Evolutionary conservation across 2,888 invertebrate genomes (phyloP), one percentile per base, ranked within the genome.

Genomic region (Dynastes maya): DNA sequence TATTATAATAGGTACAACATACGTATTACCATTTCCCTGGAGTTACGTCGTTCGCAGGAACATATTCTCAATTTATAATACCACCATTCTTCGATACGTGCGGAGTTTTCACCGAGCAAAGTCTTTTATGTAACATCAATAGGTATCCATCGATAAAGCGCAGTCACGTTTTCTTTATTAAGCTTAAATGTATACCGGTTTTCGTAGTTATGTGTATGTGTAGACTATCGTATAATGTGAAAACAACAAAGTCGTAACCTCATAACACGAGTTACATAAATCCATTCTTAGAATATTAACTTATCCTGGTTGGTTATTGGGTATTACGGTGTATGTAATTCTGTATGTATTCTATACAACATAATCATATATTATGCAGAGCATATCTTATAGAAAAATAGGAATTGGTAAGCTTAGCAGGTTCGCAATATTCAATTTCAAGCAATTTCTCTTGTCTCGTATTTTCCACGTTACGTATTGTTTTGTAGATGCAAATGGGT

Each of bases 101-200:
- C 22, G 22, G 55, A 22, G 63, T 63, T 63, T 63, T 63, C 63
- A 63, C 63, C 32, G 29, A 63, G 16, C 53, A 16, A 22, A 63
- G 13, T 13, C 29, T 29, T 68, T 68, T 68, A 68, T 51, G 68
- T 68, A 68, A 68, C 27, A 27, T 51, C 68, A 68, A 68, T 68
- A 49, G 49, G 67, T 51, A 68, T 51, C 51, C 51, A 13, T 68
- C 68, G 29, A 68, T 68, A 29, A 27, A 32, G 63, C 11, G 0
- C 27, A 53, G 32, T 68, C 68, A 68, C 68, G 68, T 68, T 49
- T 49, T 68, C 68, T 68, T 68, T 51, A 68, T 29, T 68, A 49
- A 51, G 16, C 65, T 67, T 40, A 67, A 67, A 67, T 8, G 49
- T 55, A 53, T 55, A 55, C 55, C 55, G 16, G 22, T 16, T 22